Evolutionary conservation across 30 jellyfish, hydroid and myxozoan genomes (phyloP).

Genomic region (Chironex yamaguchii): DNA sequence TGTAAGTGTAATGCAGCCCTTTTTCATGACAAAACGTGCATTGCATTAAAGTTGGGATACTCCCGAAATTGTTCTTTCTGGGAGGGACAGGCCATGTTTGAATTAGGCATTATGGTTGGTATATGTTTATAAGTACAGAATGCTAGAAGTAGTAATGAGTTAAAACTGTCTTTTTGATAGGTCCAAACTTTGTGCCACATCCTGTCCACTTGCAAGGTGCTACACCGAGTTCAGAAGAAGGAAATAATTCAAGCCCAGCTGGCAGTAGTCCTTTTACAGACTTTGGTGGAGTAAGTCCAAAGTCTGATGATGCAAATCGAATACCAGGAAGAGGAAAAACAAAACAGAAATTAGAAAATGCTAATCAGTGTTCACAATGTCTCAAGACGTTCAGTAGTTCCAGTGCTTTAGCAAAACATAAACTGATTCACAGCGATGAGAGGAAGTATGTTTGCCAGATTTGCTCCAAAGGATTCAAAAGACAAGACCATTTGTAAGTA

Average conservation of each 20-base stretch:
- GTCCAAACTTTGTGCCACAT: slow-evolving; percentile 94
- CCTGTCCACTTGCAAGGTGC: slow-evolving; percentile 74
- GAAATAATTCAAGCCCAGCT: slow-evolving; percentile 90
- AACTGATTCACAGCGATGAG: slow-evolving; percentile 96
- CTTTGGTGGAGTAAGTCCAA: slow-evolving; percentile 91
- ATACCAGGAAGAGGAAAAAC: slow-evolving; percentile 81
- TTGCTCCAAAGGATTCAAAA: slow-evolving; percentile 95
- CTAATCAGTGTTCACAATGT: slow-evolving; percentile 87
- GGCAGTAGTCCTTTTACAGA: slow-evolving; percentile 90
- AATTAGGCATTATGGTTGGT: no score
- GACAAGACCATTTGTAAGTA: slow-evolving; percentile 98
- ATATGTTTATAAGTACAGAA: no score
- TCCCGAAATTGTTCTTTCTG: no score
- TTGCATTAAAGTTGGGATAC: no score
- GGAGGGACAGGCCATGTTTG: no score
- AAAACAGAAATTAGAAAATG: slow-evolving; percentile 53
- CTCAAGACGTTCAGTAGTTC: slow-evolving; percentile 95
- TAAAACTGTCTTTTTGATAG: slow-evolving; percentile 61
- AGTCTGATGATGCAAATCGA: slow-evolving; percentile 70
- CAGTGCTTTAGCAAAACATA: slow-evolving; percentile 97
- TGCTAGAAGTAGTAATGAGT: no score
- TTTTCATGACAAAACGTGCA: no score
- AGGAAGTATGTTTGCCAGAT: slow-evolving; percentile 93
- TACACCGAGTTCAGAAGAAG: slow-evolving; percentile 91
- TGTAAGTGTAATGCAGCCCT: no score